Evolutionary conservation across 2,888 invertebrate species (phyloP).

Genomic region (Cryptus viduatorius): DNA sequence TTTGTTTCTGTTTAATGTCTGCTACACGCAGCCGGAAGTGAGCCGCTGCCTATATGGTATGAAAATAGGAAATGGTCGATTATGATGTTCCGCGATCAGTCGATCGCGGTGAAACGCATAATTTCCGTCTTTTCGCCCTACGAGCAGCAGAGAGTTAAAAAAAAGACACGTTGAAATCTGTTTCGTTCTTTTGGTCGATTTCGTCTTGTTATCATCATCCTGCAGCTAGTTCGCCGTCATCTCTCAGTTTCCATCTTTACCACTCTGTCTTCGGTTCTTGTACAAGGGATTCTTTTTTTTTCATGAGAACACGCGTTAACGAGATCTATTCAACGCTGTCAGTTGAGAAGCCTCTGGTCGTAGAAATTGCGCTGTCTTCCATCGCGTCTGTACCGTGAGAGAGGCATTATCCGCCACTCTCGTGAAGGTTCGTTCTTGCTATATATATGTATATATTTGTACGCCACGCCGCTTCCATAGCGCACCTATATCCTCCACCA

Average conservation of each 20-base stretch:
- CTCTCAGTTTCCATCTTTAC: constrained; percentile 16
- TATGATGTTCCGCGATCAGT: too few relatives aligned
- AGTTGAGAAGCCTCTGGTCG: constrained; percentile 13
- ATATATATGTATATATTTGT: neutral
- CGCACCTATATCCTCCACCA: neutral
- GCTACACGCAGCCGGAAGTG: too few relatives aligned
- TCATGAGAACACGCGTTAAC: constrained; percentile 47
- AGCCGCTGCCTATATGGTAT: too few relatives aligned
- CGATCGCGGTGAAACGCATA: too few relatives aligned
- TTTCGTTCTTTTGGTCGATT: neutral
- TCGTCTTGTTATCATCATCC: neutral
- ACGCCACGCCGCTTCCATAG: neutral
- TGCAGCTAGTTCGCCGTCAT: neutral
- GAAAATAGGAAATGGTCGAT: too few relatives aligned
- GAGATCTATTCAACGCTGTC: constrained; percentile 53
- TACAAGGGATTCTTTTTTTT: neutral
- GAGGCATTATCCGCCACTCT: constrained; percentile 52
- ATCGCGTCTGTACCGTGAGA: constrained; percentile 32
- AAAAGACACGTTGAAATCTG: neutral
- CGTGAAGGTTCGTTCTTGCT: constrained; percentile 25
- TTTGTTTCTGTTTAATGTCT: too few relatives aligned
- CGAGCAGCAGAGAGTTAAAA: too few relatives aligned
- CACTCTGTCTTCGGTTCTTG: constrained; percentile 17
- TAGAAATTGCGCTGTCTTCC: constrained; percentile 31
- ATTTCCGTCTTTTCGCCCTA: too few relatives aligned